Evolutionary conservation across 2,888 invertebrate genomes (phyloP), one percentile per base, ranked within the genome.

Genomic region (Unio pictorum): DNA sequence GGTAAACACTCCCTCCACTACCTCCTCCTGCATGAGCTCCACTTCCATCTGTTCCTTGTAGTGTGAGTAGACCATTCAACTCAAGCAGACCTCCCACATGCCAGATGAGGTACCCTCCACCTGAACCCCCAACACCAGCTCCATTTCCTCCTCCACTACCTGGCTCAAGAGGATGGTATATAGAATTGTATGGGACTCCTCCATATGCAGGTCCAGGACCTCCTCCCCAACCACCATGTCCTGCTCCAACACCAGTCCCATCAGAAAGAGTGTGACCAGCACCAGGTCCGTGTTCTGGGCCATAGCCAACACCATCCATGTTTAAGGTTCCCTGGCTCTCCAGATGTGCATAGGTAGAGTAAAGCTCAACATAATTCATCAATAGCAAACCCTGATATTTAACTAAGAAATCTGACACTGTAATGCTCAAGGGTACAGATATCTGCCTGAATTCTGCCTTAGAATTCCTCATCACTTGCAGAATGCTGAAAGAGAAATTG

Each of bases 131-230:
- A 5, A 28, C 64, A 20, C 81, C 82, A 30, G 69, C 69, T 18
- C 82, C 80, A 67, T 79, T 80, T 26, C 82, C 82, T 54, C 83
- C 83, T 20, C 83, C 82, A 73, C 83, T 84, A 20, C 85, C 85
- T 45, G 75, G 67, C 61, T 79, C 68, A 28, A 71, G 20, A 18
- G 84, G 84, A 28, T 67, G 64, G 68, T 78, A 84, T 28, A 83
- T 78, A 30, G 84, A 81, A 34, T 79, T 82, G 69, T 82, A 85
- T 1, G 84, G 75, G 6, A 64, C 55, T 15, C 85, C 85, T 26
- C 82, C 82, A 68, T 73, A 80, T 4, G 59, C 55, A n/a, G 74
- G 74, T 4, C 71, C 76, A 5, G 81, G 79, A 7, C 83, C 82
- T n/a, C 81, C 81, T 55, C 83, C 84, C 63, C 77, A 77, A 34